Evolutionary conservation across 2,113 vertebrate species (phyloP).

Genomic region (Leuciscus idus): DNA sequence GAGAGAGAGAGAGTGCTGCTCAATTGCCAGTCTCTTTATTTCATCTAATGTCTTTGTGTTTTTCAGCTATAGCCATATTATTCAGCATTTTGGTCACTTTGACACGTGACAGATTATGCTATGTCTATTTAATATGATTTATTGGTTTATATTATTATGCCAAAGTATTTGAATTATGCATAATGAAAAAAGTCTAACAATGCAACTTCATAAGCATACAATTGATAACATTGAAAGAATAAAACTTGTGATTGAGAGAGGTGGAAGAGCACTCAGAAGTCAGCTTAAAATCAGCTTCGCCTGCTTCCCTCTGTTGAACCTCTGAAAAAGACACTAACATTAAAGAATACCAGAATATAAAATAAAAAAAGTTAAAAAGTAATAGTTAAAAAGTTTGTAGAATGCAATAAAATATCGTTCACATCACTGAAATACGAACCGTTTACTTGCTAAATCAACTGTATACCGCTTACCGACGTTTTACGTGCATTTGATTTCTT

Average conservation of each 20-base stretch:
- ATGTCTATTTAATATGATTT: not conserved
- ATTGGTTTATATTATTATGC: not conserved
- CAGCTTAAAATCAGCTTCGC: too few relatives aligned
- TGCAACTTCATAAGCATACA: not conserved
- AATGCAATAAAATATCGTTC: not conserved
- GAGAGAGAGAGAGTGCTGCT: not conserved
- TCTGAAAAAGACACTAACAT: not conserved
- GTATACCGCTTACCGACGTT: not conserved
- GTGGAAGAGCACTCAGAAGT: not conserved
- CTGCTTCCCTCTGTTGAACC: too few relatives aligned
- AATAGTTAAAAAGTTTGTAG: not conserved
- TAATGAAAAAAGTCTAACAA: not conserved
- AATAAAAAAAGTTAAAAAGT: not conserved
- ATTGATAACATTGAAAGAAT: not conserved
- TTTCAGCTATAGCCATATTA: not conserved
- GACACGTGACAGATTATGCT: not conserved
- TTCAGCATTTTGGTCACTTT: not conserved
- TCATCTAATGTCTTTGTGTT: not conserved
- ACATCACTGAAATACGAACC: not conserved
- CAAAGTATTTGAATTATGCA: not conserved
- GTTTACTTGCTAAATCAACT: not conserved
- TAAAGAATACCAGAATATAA: not conserved
- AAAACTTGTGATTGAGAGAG: not conserved
- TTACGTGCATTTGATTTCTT: slow-evolving; percentile 8
- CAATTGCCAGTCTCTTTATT: not conserved